Conservation (phyloP, 2,888 invertebrate species). For the Crossocerus cetratus region DNA sequence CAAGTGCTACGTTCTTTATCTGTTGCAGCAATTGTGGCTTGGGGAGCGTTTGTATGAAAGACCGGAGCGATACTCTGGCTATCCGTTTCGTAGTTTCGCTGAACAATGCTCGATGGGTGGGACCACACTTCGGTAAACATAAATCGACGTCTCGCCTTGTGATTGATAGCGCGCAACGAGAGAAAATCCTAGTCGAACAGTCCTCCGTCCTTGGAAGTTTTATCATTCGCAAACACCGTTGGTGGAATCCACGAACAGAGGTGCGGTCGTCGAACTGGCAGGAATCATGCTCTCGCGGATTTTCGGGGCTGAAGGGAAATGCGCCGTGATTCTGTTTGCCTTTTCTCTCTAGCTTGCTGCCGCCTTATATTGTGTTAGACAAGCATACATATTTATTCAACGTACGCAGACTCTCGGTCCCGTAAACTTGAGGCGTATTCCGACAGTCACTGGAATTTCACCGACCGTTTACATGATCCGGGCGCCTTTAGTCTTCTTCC, state of each 20-base stretch:
- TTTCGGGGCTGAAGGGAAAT: constrained; percentile 29
- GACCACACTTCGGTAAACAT: background rate
- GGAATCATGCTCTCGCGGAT: constrained; percentile 10
- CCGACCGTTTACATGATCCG: constrained; percentile 54
- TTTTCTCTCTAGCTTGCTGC: constrained; percentile 21
- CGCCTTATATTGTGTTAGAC: constrained; percentile 55
- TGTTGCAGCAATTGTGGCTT: too few species aligned
- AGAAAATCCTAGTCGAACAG: background rate
- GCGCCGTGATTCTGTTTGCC: constrained; percentile 24
- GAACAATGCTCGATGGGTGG: too few species aligned
- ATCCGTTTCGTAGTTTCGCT: background rate
- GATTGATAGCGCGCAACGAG: background rate
- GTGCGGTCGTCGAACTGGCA: background rate
- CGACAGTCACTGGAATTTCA: constrained; percentile 47
- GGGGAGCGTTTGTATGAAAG: too few species aligned
- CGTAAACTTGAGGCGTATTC: constrained; percentile 56
- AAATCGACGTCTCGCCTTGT: background rate
- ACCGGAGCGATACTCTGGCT: background rate
- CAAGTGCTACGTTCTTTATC: too few species aligned
- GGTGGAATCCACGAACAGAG: background rate
- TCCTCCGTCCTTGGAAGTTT: constrained; percentile 14
- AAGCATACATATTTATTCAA: constrained; percentile 63
- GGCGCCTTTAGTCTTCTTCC: constrained; percentile 40
- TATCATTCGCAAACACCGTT: constrained; percentile 28
- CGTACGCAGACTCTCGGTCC: constrained; percentile 51